phyloP scores from a whole-genome alignment of 2,888 invertebrate genomes.

The Rapana venosa region DNA sequence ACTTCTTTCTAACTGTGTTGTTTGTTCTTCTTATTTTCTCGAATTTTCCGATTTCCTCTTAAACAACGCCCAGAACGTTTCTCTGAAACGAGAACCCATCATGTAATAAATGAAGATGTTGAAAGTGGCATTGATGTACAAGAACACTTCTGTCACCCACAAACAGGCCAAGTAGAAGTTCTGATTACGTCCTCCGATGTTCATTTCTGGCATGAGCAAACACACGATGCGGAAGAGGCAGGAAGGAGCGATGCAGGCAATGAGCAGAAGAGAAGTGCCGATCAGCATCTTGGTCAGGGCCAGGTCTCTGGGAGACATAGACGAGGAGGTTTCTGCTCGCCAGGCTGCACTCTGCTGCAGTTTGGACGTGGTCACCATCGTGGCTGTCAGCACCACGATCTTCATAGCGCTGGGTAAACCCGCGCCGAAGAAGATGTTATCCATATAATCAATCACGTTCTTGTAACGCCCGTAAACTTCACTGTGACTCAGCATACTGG shows the following conservation, averaged over 20 bases:
- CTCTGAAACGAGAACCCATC: not conserved
- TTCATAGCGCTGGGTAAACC: too few relatives aligned
- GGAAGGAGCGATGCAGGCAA: not conserved
- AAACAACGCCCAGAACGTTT: not conserved
- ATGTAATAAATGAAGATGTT: conserved; percentile 1
- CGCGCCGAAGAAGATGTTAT: not conserved
- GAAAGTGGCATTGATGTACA: not conserved
- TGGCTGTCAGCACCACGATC: not conserved
- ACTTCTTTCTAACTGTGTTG: too few relatives aligned
- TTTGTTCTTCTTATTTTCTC: too few relatives aligned
- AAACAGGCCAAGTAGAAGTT: not conserved
- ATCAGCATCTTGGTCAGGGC: conserved; percentile 11
- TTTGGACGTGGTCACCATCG: not conserved
- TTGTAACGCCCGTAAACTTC: not conserved
- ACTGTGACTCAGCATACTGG: not conserved
- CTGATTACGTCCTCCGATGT: not conserved
- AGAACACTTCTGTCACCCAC: not conserved
- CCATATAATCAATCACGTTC: not conserved
- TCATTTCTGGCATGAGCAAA: not conserved
- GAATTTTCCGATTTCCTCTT: not conserved
- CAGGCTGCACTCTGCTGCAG: not conserved
- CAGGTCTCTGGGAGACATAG: not conserved
- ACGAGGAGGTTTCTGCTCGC: not conserved
- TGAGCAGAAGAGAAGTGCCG: not conserved
- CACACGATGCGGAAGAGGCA: not conserved